Base-by-base conservation (phyloP, 2,888 invertebrate genomes). In the Crossocerus cetratus region DNA sequence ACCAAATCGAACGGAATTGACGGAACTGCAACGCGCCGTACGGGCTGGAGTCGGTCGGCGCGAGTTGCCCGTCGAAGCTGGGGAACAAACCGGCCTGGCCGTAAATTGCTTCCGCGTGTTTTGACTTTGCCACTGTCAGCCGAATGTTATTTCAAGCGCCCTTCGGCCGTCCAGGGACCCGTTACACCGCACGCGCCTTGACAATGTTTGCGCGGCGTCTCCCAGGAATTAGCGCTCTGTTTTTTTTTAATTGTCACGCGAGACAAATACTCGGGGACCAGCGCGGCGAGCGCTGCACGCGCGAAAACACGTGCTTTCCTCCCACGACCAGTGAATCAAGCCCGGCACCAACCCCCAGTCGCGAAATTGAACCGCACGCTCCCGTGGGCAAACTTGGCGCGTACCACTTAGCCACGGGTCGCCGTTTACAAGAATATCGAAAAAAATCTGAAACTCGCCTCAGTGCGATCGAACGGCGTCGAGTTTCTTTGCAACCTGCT, bases 181-280 rank as follows among this genome's bases (percentile, higher is more conserved):
- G 32, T 32, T 69, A 43, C 14, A 21, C 21, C 49, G 44, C 61
- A 60, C 42, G 54, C 64, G 20, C 21, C 59, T 63, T 11, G n/a
- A 32, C 18, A 61, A 62, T 65, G 49, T 69, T 58, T 65, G 55
- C 53, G 44, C 22, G 60, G 13, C 54, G 43, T 23, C 49, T 18
- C 16, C 45, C 20, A 18, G 54, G 45, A 23, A 54, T 60, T 65
- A 65, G 56, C 53, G 45, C 3, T 21, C 43, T 55, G 54, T 49
- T 63, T 42, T 18, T 11, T 21, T 65, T 22, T 69, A 74, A 77
- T 77, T 74, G 81, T 79, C 69, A 73, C 71, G 79, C 66, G 53
- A 80, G 53, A 54, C 55, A 32, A 32, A 32, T 32, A 32, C 32
- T 32, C 32, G 32, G 11, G 32, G 32, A 11, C 32, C 32, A 54